phyloP scores from a whole-genome alignment of 1,140 invertebrate species.

The Amphibalanus amphitrite region DNA sequence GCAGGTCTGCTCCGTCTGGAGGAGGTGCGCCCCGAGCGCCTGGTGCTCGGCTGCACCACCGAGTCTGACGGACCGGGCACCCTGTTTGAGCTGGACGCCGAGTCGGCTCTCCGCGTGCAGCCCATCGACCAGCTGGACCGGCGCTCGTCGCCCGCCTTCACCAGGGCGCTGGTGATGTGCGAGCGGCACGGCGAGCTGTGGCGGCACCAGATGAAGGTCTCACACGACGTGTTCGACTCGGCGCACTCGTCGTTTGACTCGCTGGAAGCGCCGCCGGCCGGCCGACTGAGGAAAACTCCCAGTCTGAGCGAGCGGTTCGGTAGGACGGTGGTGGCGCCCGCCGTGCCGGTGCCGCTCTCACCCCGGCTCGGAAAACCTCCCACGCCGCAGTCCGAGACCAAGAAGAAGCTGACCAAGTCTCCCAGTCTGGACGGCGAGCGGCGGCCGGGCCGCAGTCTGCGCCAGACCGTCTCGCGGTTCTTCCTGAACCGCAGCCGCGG shows the following conservation, averaged over 20 bases:
- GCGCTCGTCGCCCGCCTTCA: conserved; percentile 8
- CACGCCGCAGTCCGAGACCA: neutral
- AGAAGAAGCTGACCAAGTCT: neutral
- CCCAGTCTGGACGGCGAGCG: neutral
- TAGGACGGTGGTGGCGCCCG: neutral
- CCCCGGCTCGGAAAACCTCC: neutral
- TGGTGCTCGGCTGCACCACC: conserved; percentile 26
- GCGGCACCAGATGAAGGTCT: neutral
- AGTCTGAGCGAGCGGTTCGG: neutral
- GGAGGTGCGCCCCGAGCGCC: conserved; percentile 23
- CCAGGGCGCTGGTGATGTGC: conserved; percentile 12
- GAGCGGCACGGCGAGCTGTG: neutral
- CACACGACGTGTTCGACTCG: neutral
- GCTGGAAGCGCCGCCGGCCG: too few relatives aligned
- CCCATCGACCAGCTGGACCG: conserved; percentile 16
- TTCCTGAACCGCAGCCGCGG: neutral
- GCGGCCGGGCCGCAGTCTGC: neutral
- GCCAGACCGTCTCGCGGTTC: neutral
- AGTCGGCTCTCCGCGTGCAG: conserved; percentile 23
- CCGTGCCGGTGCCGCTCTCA: neutral
- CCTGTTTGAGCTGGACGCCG: conserved; percentile 26
- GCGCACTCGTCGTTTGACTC: too few relatives aligned
- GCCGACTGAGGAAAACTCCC: neutral
- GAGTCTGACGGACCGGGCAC: conserved; percentile 23
- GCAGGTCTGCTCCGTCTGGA: conserved; percentile 24